These are phyloP conservation scores for Lucifuga dentata DNA, from an alignment of 2,113 vertebrate genomes.

Conservation along the genomic window DNA sequence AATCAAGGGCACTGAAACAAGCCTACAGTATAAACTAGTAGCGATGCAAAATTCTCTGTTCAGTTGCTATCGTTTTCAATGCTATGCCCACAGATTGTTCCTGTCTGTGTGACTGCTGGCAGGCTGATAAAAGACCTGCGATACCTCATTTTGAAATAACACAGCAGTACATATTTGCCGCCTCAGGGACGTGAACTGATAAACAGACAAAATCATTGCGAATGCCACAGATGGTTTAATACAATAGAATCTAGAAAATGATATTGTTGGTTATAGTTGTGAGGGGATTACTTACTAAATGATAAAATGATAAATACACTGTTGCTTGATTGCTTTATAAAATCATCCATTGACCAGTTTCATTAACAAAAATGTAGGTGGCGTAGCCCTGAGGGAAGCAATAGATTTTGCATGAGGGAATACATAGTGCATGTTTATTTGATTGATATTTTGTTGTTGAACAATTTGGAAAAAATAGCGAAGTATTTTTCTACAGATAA, in stretches of 20 bases:
- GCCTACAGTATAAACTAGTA: conserved; percentile 15
- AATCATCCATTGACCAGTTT: conserved; percentile 16
- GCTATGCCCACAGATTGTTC: conserved; percentile 5
- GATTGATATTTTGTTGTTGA: no score
- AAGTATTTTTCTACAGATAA: no score
- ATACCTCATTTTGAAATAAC: conserved; percentile 29
- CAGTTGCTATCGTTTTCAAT: conserved; percentile 18
- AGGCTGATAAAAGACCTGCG: not conserved
- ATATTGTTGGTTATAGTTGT: conserved; percentile 2
- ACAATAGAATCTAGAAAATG: conserved; percentile 6
- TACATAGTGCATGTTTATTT: no score
- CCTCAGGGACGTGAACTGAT: conserved; percentile 34
- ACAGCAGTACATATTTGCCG: conserved; percentile 5
- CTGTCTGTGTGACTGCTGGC: conserved; percentile 6
- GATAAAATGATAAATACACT: conserved; percentile 13
- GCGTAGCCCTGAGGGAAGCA: not conserved
- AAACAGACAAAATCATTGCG: conserved; percentile 26
- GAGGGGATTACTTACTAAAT: conserved; percentile 1
- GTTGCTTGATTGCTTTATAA: not conserved
- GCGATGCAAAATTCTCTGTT: conserved; percentile 4
- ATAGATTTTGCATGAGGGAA: no score
- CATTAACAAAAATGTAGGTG: conserved; percentile 3
- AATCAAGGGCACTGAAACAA: conserved; percentile 18
- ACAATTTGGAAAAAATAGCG: no score
- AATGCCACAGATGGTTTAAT: not conserved